Conservation (phyloP, 2,797 vertebrate genomes). For the Falco cherrug region DNA sequence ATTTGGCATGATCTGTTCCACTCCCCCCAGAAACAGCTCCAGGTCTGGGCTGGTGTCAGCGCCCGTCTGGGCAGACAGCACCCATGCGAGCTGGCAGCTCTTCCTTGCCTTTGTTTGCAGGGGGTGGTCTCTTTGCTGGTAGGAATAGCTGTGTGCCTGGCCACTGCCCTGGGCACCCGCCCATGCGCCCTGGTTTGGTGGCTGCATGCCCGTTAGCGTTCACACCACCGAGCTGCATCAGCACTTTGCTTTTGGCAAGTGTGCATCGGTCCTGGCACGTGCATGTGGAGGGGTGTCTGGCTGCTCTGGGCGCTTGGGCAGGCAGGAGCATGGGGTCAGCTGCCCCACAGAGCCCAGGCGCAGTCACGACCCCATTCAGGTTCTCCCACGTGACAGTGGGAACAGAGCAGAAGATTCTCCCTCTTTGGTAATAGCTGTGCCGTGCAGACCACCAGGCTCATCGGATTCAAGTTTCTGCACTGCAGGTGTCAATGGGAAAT, state of each 20-base stretch:
- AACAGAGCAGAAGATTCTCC: not conserved
- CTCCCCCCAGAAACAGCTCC: not conserved
- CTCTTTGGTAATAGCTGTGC: not conserved
- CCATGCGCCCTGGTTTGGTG: accelerated
- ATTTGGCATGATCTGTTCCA: not conserved
- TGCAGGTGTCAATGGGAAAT: not conserved
- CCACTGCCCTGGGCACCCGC: not conserved
- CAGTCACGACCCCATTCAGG: no score
- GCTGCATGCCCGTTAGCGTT: not conserved
- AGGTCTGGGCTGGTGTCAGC: accelerated
- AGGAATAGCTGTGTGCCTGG: not conserved
- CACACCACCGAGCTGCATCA: not conserved
- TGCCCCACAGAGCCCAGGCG: not conserved
- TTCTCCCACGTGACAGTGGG: not conserved
- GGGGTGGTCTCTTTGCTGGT: not conserved
- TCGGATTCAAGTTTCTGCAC: not conserved
- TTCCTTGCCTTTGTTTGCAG: not conserved
- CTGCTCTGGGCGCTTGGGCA: accelerated
- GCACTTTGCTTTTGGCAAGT: not conserved
- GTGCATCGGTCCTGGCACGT: accelerated
- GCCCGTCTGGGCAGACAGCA: not conserved
- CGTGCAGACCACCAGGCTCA: not conserved
- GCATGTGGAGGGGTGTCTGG: not conserved
- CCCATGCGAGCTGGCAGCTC: accelerated
- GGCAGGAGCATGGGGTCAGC: not conserved